Percentiles rank a stretch among this genome's conserved stretches.
These are phyloP conservation scores for Pterocles gutturalis DNA, from an alignment of 2,113 vertebrate genomes.

Conservation along the genomic window DNA sequence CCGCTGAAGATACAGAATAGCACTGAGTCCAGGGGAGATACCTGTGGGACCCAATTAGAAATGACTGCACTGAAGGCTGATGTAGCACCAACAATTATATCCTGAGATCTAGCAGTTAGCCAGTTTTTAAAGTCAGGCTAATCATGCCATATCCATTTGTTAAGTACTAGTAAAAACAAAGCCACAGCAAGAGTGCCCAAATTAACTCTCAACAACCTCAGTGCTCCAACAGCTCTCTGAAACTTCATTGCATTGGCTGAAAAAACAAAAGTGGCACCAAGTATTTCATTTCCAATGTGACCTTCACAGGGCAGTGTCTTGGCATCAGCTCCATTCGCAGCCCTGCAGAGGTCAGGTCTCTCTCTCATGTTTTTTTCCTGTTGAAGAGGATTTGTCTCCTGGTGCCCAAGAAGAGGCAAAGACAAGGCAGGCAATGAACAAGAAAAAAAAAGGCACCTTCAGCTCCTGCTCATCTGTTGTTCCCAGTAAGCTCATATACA, in stretches of 20 bases:
- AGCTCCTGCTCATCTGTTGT: not conserved
- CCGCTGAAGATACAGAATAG: not conserved
- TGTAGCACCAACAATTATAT: not conserved
- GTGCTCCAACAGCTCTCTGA: not conserved
- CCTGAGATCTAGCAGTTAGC: not conserved
- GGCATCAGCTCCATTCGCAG: not conserved
- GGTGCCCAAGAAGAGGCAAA: fast-evolving
- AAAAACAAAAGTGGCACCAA: not conserved
- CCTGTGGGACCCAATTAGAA: conserved; percentile 59
- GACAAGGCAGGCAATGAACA: not conserved
- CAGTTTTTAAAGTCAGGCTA: not conserved
- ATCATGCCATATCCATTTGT: not conserved
- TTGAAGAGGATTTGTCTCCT: not conserved
- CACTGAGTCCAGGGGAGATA: not conserved
- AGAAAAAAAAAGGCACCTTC: not conserved
- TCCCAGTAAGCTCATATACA: not conserved
- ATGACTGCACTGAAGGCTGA: not conserved
- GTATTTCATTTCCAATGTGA: not conserved
- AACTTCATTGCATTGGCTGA: not conserved
- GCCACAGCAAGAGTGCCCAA: not conserved
- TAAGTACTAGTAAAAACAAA: not conserved
- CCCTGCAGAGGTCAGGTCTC: not conserved
- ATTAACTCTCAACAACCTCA: not conserved
- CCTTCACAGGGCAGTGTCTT: not conserved
- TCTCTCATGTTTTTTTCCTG: not conserved